These are phyloP conservation scores for Osmoderma eremita DNA, from an alignment of 2,888 invertebrate genomes.

Conservation along the genomic window DNA sequence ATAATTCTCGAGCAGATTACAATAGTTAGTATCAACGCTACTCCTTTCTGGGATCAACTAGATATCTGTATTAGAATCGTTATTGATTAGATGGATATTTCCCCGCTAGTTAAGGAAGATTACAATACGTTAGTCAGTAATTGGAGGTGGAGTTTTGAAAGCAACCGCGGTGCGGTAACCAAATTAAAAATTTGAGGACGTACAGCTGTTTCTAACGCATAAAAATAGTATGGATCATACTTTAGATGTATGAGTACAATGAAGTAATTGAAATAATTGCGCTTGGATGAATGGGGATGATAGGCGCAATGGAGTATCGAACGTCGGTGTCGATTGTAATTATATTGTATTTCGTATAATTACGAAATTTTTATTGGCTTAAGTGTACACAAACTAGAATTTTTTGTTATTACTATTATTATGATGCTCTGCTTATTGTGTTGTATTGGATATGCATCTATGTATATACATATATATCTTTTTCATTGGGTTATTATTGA, in stretches of 20 bases:
- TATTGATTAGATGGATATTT: conserved; percentile 1
- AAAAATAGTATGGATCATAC: conserved; percentile 22
- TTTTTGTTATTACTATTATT: conserved; percentile 5
- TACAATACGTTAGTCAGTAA: conserved; percentile 8
- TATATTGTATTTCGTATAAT: conserved; percentile 5
- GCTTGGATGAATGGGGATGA: neutral
- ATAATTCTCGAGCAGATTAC: too few relatives aligned
- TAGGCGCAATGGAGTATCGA: neutral
- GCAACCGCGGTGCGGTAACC: conserved; percentile 19
- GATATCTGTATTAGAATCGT: too few relatives aligned
- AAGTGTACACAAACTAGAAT: conserved; percentile 6
- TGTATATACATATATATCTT: neutral
- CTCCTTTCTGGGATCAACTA: too few relatives aligned
- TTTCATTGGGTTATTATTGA: too few relatives aligned
- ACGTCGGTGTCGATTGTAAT: conserved; percentile 12
- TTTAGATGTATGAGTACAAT: conserved; percentile 14
- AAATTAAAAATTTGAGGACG: conserved; percentile 28
- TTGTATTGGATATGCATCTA: neutral
- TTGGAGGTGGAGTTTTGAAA: conserved; percentile 27
- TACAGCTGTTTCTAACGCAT: conserved; percentile 19
- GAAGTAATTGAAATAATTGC: conserved; percentile 30
- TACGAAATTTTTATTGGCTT: conserved; percentile 30
- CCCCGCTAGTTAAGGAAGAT: conserved; percentile 5
- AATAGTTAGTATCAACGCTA: too few relatives aligned
- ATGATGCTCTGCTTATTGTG: too few relatives aligned